phyloP scores from a whole-genome alignment of 2,113 vertebrate genomes.

The Rostratula benghalensis region DNA sequence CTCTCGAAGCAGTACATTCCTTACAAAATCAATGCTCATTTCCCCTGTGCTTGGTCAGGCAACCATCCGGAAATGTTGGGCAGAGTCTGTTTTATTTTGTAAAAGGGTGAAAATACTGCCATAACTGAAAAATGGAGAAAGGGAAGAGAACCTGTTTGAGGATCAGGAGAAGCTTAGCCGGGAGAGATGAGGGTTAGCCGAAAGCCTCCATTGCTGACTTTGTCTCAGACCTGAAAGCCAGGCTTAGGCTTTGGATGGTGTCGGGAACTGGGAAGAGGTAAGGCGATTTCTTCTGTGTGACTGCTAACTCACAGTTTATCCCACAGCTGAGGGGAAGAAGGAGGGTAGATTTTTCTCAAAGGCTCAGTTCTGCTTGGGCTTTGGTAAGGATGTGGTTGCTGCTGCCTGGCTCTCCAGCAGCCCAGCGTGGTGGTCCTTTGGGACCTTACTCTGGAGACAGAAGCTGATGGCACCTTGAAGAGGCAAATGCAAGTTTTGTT shows the following conservation, averaged over 20 bases:
- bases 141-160: not conserved
- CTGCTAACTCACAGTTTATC: accelerated
- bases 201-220: not conserved
- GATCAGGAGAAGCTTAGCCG: not conserved
- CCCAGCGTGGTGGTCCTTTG: not conserved
- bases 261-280: not conserved
- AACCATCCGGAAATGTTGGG: not conserved
- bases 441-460: not conserved
- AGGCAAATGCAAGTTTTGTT: not conserved
- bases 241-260: not conserved
- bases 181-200: not conserved
- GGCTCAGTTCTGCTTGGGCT: accelerated
- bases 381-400: not conserved
- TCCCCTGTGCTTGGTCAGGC: accelerated
- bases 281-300: not conserved
- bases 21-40: accelerated
- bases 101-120: not conserved
- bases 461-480: not conserved
- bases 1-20: not conserved
- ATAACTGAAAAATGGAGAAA: not conserved
- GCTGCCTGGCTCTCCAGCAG: not conserved
- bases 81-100: not conserved
- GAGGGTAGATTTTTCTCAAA: not conserved
- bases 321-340: not conserved
- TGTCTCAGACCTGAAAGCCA: not conserved